Evolutionary conservation across 2,888 invertebrate genomes (phyloP).

Genomic region (Parasteatoda lunata): DNA sequence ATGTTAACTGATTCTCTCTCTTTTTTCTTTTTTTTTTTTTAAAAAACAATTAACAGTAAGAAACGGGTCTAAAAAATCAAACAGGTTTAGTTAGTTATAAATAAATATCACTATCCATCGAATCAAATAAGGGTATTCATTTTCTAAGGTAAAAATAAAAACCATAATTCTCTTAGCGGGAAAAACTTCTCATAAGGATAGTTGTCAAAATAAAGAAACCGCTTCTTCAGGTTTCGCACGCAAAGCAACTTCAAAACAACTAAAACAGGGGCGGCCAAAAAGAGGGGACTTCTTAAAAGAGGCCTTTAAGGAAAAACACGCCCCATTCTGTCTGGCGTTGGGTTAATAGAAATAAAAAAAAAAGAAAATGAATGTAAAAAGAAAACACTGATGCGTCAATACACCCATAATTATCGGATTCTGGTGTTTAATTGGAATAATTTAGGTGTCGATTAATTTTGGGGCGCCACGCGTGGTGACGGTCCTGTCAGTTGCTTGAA

Average conservation of each 20-base stretch:
- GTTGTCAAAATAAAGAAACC: slow-evolving; percentile 1
- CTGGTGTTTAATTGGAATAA: slow-evolving; percentile 38
- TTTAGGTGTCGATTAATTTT: slow-evolving; percentile 47
- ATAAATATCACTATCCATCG: background rate
- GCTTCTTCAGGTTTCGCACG: background rate
- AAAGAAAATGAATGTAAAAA: no score
- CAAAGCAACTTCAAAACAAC: no score
- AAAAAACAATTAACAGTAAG: no score
- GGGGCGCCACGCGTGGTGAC: slow-evolving; percentile 3
- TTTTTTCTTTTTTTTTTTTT: no score
- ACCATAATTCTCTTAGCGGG: background rate
- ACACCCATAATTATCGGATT: background rate
- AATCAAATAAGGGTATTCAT: background rate
- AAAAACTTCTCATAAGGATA: background rate
- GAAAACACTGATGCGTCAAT: no score
- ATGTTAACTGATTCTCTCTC: no score
- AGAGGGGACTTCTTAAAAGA: no score
- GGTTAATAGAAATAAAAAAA: no score
- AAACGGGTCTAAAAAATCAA: no score
- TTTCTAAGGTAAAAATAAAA: background rate
- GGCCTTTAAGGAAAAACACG: no score
- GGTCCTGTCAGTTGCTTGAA: background rate
- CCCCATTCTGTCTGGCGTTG: no score
- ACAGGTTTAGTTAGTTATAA: no score
- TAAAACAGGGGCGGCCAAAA: background rate